A percentile compares a stretch with the other conserved stretches of the same genome.
Conservation (phyloP, 2,797 vertebrate species). For the Hemibagrus guttatus region DNA sequence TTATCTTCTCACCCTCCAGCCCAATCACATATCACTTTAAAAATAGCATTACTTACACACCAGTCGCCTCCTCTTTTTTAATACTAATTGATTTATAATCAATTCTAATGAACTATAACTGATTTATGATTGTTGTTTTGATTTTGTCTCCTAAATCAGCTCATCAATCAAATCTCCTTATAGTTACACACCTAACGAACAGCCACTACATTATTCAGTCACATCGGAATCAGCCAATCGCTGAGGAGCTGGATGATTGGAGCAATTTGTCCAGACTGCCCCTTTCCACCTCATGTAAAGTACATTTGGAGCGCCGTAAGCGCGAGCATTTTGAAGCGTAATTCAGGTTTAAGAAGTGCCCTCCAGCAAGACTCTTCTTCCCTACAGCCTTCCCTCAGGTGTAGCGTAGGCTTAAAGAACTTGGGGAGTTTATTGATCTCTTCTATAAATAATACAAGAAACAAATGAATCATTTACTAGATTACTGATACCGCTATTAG, state of each 20-base stretch:
- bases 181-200: not conserved
- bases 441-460: not conserved
- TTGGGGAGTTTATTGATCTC: not conserved
- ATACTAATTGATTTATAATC: not conserved
- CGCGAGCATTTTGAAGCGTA: not conserved
- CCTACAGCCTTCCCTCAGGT: not conserved
- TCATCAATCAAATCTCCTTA: not conserved
- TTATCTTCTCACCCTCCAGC: not conserved
- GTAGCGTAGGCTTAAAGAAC: not conserved
- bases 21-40: not conserved
- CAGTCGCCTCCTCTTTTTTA: not conserved
- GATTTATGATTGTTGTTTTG: not conserved
- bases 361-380: slow-evolving; percentile 1
- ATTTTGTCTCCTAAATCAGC: not conserved
- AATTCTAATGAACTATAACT: not conserved
- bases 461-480: not conserved
- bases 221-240: not conserved
- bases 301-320: too few species aligned
- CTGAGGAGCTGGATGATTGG: not conserved
- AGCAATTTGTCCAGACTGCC: not conserved
- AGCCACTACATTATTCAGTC: not conserved
- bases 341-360: not conserved
- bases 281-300: not conserved
- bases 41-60: too few species aligned
- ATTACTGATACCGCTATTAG: not conserved